Base-by-base conservation (phyloP, 2,113 vertebrate genomes). In the Hiodon tergisus region DNA sequence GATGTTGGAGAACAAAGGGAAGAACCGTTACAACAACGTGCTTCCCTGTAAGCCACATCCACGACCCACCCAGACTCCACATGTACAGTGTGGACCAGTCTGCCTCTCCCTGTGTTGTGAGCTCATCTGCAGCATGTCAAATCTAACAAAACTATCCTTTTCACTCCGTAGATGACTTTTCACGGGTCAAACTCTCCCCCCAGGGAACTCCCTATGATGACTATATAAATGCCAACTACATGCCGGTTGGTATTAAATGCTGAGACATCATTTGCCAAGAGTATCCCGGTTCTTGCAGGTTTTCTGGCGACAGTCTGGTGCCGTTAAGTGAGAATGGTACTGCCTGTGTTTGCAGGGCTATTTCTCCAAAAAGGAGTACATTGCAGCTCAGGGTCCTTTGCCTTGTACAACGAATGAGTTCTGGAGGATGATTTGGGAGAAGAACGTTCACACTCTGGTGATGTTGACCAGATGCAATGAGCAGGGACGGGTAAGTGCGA, bases 341-440 rank as follows among this genome's bases (percentile, higher is more conserved):
- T 31, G 31, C 31, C 31, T 31, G 31, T 31, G 31, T 31, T 31
- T 31, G 31, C 83, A 98, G 96, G 95, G 96, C 70, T 96, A 96
- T 85, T 91, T 88, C 79, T 93, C 92, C 78, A 94, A 91, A 85
- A 94, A 87, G 84, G 94, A 94, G 55, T 98, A 97, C 87, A 98
- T 98, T 85, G 96, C 95, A 83, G 93, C 95, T 48, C 96, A 98
- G 82, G 96, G 95, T 75, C 96, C 96, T 57, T 86, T 98, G 77
- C 91, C 94, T 78, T 91, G 91, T 78, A 97, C 95, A 4, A 83
- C 95, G 85, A 91, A 94, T 65, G 96, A 98, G 81, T 98, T 98
- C 87, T 98, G 96, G 96, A 93, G 89, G 78, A 95, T 98, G 95
- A 88, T 98, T 86, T 98, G 96, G 96, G 95, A 98, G 86, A 95